Evolutionary conservation across 2,888 invertebrate genomes (phyloP).

Genomic region (Bembecia ichneumoniformis): DNA sequence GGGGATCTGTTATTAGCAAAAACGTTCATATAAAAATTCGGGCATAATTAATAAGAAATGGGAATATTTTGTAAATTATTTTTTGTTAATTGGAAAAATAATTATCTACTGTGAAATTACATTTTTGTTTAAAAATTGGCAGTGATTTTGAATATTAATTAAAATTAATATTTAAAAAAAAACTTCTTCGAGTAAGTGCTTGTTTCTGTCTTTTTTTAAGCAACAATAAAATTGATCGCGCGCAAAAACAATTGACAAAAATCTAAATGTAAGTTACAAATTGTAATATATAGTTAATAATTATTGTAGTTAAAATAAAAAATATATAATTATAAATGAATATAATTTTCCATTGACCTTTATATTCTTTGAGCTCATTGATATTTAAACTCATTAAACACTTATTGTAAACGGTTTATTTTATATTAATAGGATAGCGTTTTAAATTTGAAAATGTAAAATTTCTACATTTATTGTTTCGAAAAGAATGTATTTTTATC

Average conservation of each 20-base stretch:
- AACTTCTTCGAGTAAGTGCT: background rate
- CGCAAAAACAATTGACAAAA: constrained; percentile 61
- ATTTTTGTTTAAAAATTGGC: too few relatives aligned
- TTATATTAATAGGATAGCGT: constrained; percentile 4
- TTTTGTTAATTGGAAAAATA: too few relatives aligned
- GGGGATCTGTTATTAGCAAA: too few relatives aligned
- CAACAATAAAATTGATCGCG: constrained; percentile 43
- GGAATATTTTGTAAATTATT: too few relatives aligned
- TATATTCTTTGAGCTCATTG: constrained; percentile 57
- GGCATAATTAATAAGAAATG: too few relatives aligned
- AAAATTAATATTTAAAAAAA: background rate
- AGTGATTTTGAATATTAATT: too few relatives aligned
- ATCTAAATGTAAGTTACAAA: constrained; percentile 55
- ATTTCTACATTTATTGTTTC: too few relatives aligned
- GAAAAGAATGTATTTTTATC: too few relatives aligned
- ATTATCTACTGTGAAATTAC: too few relatives aligned
- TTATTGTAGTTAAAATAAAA: constrained; percentile 70
- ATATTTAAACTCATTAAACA: constrained; percentile 29
- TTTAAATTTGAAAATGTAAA: too few relatives aligned
- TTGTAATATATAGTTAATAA: constrained; percentile 72
- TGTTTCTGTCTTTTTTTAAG: background rate
- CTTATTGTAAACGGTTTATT: constrained; percentile 8
- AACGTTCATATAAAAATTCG: too few relatives aligned
- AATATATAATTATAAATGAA: constrained; percentile 69
- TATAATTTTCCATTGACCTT: constrained; percentile 71